Base-by-base conservation (phyloP, 2,113 vertebrate genomes). In the Lagenorhynchus albirostris region DNA sequence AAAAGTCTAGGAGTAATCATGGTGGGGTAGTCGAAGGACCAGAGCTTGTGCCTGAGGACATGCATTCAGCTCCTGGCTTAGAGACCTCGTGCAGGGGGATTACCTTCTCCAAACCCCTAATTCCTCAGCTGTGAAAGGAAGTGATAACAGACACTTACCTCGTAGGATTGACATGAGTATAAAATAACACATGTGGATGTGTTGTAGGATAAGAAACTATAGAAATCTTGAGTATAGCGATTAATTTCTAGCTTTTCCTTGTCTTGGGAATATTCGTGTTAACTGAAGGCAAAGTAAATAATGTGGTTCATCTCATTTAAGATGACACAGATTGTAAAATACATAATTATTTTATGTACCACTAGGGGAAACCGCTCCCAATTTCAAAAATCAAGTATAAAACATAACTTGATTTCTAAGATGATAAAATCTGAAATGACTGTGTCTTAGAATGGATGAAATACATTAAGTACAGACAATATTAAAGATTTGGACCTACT, bases 201-300 rank as follows among this genome's bases (percentile, higher is more conserved):
- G 20, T 21, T 70, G 11, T 74, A 93, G 14, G 9, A 29, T 31
- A 55, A 58, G 68, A 55, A 79, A 29, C 65, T 36, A 14, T 14
- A 62, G 70, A 82, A 91, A 91, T 60, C 15, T 14, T 60, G 20
- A 76, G 44, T 55, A 63, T 29, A 55, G 55, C 80, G 2, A 18
- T 83, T 53, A 91, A 71, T 38, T 21, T 94, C 13, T 65, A 47
- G 29, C 8, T 25, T 92, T 92, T 41, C 3, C n/a, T 33, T 80
- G 44, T 6, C 50, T 97, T 93, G 21, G 25, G 86, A 44, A 21
- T 47, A 11, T 80, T 96, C 26, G 2, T 29, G 25, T 82, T 94
- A 92, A 94, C 77, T 95, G 25, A 23, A 89, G 58, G 70, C 71
- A 83, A 87, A 89, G 11, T 67, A 95, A 96, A 79, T 92, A 65